Percentiles rank a stretch among this genome's conserved stretches.
Conservation (phyloP, 2,113 vertebrate species). For the Poicephalus gulielmi region DNA sequence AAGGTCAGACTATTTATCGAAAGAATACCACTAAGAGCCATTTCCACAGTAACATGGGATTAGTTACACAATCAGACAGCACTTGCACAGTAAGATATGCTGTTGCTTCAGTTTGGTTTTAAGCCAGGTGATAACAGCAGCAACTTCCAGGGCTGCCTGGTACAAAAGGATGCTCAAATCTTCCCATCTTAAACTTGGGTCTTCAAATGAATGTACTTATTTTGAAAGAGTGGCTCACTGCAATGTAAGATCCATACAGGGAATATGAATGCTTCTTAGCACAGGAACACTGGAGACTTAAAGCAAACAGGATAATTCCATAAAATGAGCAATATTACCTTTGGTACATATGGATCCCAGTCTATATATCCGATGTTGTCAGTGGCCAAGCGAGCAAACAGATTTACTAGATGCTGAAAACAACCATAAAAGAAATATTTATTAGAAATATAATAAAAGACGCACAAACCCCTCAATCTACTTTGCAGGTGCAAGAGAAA, state of each 20-base stretch:
- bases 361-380: constrained; percentile 98
- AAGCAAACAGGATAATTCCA: neutral
- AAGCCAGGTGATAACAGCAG: neutral
- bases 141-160: neutral
- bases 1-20: neutral
- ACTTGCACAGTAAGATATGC: neutral
- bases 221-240: neutral
- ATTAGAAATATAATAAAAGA: neutral
- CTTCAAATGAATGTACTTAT: neutral
- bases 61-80: neutral
- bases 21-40: neutral
- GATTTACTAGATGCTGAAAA: constrained; percentile 90
- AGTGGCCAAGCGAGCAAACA: constrained; percentile 94
- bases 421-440: neutral
- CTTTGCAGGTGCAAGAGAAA: neutral
- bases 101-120: neutral
- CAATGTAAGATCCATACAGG: neutral
- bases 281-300: neutral
- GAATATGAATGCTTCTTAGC: neutral
- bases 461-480: neutral
- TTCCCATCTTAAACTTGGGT: neutral
- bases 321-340: constrained; percentile 76
- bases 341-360: constrained; percentile 96
- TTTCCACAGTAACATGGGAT: neutral
- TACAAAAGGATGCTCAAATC: neutral